Evolutionary conservation across 2,797 vertebrate species (phyloP).

Genomic region (Gymnopithys bicolor): DNA sequence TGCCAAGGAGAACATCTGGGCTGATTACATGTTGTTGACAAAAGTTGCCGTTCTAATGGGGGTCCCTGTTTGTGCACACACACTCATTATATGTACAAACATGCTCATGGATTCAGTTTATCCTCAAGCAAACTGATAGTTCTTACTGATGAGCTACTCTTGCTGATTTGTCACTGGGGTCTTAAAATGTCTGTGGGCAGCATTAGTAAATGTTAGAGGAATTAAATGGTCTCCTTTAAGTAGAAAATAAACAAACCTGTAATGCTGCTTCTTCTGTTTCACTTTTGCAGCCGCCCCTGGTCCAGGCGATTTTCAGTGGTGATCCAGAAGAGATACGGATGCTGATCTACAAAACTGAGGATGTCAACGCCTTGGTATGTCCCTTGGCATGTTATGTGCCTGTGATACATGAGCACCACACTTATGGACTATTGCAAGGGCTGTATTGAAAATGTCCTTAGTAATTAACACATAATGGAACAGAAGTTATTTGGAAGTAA

Average conservation of each 20-base stretch:
- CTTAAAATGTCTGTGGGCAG: not conserved
- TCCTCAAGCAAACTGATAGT: not conserved
- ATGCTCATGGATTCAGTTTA: not conserved
- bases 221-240: not conserved
- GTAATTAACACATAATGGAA: not conserved
- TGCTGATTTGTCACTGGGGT: not conserved
- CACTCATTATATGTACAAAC: not conserved
- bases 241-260: not conserved
- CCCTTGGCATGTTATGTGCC: not conserved
- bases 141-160: not conserved
- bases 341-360: constrained; percentile 97
- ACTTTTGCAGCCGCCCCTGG: constrained; percentile 87
- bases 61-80: not conserved
- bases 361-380: constrained; percentile 94
- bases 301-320: constrained; percentile 96
- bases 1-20: constrained; percentile 47
- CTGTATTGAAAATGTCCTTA: not conserved
- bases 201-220: not conserved
- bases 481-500: not conserved
- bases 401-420: not conserved
- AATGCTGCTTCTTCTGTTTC: constrained; percentile 25
- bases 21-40: constrained; percentile 9
- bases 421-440: not conserved
- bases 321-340: constrained; percentile 95
- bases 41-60: not conserved